Evolutionary conservation across 2,113 vertebrate genomes (phyloP).

Genomic region (Grammomys dolichurus): DNA sequence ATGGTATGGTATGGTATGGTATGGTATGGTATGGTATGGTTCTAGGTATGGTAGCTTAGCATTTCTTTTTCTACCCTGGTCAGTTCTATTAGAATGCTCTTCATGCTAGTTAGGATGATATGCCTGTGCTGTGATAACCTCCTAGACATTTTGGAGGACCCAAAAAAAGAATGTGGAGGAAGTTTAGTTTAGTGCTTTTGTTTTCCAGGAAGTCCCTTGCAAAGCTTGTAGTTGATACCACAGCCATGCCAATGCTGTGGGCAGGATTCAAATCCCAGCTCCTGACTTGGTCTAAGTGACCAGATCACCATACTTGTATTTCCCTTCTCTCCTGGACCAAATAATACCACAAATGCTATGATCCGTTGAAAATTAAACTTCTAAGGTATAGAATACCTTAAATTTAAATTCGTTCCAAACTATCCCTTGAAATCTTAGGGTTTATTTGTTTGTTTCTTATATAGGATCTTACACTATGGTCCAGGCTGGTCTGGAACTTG

Average conservation of each 20-base stretch:
- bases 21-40: too few relatives aligned
- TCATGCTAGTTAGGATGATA: background rate
- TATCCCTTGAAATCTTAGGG: background rate
- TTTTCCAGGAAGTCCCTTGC: background rate
- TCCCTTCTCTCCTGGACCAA: background rate
- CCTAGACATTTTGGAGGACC: background rate
- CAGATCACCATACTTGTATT: background rate
- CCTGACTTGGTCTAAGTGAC: background rate
- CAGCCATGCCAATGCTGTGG: background rate
- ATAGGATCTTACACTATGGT: background rate
- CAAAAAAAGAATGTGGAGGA: background rate
- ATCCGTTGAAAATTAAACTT: background rate
- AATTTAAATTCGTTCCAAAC: background rate
- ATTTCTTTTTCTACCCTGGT: background rate
- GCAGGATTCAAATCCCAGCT: background rate
- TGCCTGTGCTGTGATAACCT: background rate
- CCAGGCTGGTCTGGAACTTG: background rate
- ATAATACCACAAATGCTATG: background rate
- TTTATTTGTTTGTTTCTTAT: background rate
- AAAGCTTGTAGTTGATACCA: background rate
- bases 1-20: too few relatives aligned
- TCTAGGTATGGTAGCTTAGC: background rate
- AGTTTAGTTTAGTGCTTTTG: background rate
- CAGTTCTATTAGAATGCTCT: background rate
- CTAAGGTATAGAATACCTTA: background rate